phyloP scores from a whole-genome alignment of 2,113 vertebrate species.

The Micromys minutus region DNA sequence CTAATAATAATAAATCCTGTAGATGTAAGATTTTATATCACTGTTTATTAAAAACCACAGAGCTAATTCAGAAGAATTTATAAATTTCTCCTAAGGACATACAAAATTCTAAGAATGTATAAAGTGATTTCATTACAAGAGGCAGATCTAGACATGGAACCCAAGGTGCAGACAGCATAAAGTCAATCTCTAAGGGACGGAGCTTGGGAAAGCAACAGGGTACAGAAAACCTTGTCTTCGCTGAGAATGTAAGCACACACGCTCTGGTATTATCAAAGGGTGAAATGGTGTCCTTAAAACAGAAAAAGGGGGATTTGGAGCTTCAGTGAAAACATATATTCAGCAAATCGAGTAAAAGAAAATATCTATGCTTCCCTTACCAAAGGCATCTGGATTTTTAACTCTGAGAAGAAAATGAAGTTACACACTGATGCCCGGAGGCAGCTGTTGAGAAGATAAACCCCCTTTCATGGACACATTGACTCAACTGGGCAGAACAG shows the following conservation, averaged over 20 bases:
- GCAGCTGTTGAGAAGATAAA: not conserved
- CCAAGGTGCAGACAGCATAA: not conserved
- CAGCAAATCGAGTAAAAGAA: slow-evolving; percentile 37
- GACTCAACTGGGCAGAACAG: not conserved
- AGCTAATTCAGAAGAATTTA: not conserved
- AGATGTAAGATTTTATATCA: not conserved
- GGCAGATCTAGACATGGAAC: not conserved
- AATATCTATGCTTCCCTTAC: not conserved
- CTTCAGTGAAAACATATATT: slow-evolving; percentile 9
- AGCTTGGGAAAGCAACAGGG: not conserved
- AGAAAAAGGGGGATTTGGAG: not conserved
- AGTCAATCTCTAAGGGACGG: not conserved
- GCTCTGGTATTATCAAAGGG: not conserved
- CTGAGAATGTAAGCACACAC: not conserved
- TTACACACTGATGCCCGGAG: not conserved
- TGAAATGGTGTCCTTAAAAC: not conserved
- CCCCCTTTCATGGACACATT: not conserved
- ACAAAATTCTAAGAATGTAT: not conserved
- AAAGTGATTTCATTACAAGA: slow-evolving; percentile 11
- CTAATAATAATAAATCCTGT: not conserved
- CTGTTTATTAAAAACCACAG: not conserved
- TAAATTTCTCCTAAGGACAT: not conserved
- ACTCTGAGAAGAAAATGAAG: slow-evolving; percentile 19
- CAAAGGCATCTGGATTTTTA: not conserved
- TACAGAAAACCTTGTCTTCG: not conserved